These are phyloP conservation scores for Scartelaos histophorus DNA, from an alignment of 2,113 vertebrate species.

Conservation along the genomic window DNA sequence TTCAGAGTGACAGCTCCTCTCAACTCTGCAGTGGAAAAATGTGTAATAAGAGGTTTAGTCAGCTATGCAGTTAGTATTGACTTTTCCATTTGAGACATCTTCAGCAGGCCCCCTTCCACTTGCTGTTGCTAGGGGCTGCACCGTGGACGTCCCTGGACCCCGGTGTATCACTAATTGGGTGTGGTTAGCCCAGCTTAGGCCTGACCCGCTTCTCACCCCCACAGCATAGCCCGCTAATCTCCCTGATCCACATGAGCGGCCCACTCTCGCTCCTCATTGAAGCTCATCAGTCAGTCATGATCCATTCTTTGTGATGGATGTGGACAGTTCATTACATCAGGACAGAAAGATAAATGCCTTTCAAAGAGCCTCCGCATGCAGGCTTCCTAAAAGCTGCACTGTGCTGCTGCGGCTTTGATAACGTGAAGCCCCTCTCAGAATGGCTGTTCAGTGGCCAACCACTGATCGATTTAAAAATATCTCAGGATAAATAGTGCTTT, in stretches of 20 bases:
- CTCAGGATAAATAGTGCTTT: constrained; percentile 39
- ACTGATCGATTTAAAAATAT: constrained; percentile 43
- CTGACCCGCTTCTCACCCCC: constrained; percentile 63
- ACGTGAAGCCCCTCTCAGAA: constrained; percentile 13
- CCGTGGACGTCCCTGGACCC: constrained; percentile 24
- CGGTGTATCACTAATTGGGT: constrained; percentile 57
- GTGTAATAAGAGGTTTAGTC: constrained; percentile 45
- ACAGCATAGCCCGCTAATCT: constrained; percentile 58
- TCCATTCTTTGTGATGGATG: constrained; percentile 64
- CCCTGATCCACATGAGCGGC: constrained; percentile 48
- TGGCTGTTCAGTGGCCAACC: constrained; percentile 32
- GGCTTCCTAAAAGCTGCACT: constrained; percentile 21
- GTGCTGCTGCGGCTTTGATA: constrained; percentile 7
- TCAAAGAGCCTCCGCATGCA: constrained; percentile 36
- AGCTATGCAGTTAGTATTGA: constrained; percentile 34
- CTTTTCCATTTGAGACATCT: constrained; percentile 46
- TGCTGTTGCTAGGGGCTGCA: constrained; percentile 36
- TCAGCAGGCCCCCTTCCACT: constrained; percentile 30
- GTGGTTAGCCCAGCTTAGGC: constrained; percentile 61
- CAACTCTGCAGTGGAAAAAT: constrained; percentile 48
- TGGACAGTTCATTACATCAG: constrained; percentile 68
- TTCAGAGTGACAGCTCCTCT: constrained; percentile 1
- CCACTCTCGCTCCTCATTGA: constrained; percentile 33
- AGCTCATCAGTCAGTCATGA: constrained; percentile 68
- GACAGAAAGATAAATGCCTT: constrained; percentile 67